Percentiles rank a stretch among this genome's conserved stretches.
phyloP scores from a whole-genome alignment of 1,140 invertebrate species.

The Bathynomus jamesi region DNA sequence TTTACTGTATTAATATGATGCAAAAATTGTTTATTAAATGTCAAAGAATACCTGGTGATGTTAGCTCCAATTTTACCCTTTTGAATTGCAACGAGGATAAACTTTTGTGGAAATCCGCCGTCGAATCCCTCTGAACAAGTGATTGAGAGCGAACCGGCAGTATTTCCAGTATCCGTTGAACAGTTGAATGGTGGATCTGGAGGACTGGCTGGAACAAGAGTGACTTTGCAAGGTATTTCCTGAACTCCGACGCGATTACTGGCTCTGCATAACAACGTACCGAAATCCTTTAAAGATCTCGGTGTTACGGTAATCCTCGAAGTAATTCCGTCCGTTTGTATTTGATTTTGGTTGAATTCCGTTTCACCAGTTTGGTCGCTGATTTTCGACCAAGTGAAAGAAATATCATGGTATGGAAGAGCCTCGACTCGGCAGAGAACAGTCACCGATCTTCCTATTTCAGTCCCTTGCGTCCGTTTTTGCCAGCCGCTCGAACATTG shows the following conservation, averaged over 20 bases:
- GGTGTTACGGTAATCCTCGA: conserved; percentile 70
- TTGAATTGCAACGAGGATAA: conserved; percentile 21
- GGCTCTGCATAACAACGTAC: conserved; percentile 52
- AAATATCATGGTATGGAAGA: conserved; percentile 6
- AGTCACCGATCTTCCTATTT: conserved; percentile 8
- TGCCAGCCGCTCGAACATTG: conserved; percentile 17
- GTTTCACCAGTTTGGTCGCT: conserved; percentile 4
- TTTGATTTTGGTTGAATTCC: neutral
- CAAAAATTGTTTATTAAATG: no score
- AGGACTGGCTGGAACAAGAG: conserved; percentile 58
- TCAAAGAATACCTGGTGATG: conserved; percentile 16
- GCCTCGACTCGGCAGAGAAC: conserved; percentile 27
- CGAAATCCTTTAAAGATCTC: conserved; percentile 63
- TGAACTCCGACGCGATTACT: conserved; percentile 59
- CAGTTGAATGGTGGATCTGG: conserved; percentile 73
- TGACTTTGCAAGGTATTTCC: conserved; percentile 56
- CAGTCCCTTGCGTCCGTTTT: conserved; percentile 15
- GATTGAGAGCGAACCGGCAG: conserved; percentile 65
- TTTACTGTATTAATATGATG: no score
- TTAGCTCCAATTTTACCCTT: conserved; percentile 15
- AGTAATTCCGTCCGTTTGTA: conserved; percentile 31
- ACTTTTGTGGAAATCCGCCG: conserved; percentile 50
- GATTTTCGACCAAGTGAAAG: conserved; percentile 15
- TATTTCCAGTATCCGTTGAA: conserved; percentile 62
- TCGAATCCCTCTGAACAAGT: conserved; percentile 72